A percentile compares a stretch with the other conserved stretches of the same genome.
These are phyloP conservation scores for Columbina picui DNA, from an alignment of 2,113 vertebrate species.

Conservation along the genomic window DNA sequence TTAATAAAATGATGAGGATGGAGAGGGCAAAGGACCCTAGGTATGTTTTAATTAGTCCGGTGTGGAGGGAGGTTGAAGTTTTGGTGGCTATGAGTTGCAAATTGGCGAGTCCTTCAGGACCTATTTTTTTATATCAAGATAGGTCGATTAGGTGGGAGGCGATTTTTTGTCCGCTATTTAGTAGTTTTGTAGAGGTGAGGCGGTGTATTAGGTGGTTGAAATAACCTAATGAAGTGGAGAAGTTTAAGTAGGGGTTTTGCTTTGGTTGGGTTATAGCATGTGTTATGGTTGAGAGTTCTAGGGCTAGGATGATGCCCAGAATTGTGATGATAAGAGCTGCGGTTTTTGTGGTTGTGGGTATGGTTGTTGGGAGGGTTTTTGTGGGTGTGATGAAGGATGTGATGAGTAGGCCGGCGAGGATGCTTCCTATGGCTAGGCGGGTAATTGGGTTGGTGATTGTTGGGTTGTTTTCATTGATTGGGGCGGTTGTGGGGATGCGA, in stretches of 20 bases:
- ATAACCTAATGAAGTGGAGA: neutral
- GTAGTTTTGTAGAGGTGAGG: fast-evolving
- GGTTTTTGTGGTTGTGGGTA: neutral
- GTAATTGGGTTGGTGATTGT: neutral
- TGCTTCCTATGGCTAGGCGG: neutral
- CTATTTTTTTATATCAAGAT: neutral
- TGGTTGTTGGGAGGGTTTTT: neutral
- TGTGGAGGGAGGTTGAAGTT: neutral
- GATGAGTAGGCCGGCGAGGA: neutral
- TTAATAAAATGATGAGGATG: neutral
- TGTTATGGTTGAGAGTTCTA: neutral
- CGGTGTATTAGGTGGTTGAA: neutral
- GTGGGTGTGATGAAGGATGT: neutral
- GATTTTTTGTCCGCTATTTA: neutral
- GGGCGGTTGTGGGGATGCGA: fast-evolving
- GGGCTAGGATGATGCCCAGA: neutral
- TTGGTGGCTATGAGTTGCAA: neutral
- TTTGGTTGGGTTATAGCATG: neutral
- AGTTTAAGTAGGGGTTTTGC: neutral
- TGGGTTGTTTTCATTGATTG: neutral
- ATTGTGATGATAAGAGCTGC: neutral
- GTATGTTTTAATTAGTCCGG: neutral
- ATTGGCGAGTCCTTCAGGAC: neutral
- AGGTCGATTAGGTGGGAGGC: too few relatives aligned
- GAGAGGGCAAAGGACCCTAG: neutral